A percentile compares a stretch with the other conserved stretches of the same genome.
Conservation (phyloP, 2,888 invertebrate genomes). For the Prenolepis imparis region DNA sequence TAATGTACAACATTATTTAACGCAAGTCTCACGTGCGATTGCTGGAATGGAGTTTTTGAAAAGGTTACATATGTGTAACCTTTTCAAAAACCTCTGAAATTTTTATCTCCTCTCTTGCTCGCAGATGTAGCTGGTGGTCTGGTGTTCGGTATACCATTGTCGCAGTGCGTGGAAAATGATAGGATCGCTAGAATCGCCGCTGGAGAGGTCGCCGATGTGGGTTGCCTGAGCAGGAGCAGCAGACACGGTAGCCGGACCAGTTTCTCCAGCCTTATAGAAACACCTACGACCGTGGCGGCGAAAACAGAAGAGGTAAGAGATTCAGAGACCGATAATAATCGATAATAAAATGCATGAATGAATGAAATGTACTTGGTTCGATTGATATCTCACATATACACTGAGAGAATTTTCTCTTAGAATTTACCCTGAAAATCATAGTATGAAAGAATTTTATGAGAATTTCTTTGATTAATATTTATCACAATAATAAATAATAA, state of each 20-base stretch:
- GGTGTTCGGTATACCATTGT: slow-evolving; percentile 94
- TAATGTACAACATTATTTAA: background rate
- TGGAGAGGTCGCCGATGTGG: slow-evolving; percentile 82
- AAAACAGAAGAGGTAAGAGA: slow-evolving; percentile 88
- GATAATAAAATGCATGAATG: background rate
- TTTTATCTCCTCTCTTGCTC: slow-evolving; percentile 49
- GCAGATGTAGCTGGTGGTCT: slow-evolving; percentile 87
- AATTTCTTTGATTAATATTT: too few relatives aligned
- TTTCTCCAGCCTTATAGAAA: slow-evolving; percentile 90
- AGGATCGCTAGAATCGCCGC: slow-evolving; percentile 87
- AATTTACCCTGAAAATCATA: too few relatives aligned
- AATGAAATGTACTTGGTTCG: background rate
- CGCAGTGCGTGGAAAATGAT: slow-evolving; percentile 95
- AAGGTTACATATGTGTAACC: background rate
- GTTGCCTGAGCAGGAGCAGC: slow-evolving; percentile 85
- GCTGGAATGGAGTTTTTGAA: background rate
- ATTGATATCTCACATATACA: too few relatives aligned
- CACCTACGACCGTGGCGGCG: slow-evolving; percentile 82
- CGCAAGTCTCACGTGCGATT: background rate
- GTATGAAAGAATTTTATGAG: too few relatives aligned
- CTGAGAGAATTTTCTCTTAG: too few relatives aligned
- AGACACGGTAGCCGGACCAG: slow-evolving; percentile 91
- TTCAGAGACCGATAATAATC: background rate
- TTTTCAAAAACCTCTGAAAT: background rate
- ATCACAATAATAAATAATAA: too few relatives aligned